Evolutionary conservation across 2,113 vertebrate genomes (phyloP), one percentile per base, ranked within the genome.

Genomic region (Gadus chalcogrammus): DNA sequence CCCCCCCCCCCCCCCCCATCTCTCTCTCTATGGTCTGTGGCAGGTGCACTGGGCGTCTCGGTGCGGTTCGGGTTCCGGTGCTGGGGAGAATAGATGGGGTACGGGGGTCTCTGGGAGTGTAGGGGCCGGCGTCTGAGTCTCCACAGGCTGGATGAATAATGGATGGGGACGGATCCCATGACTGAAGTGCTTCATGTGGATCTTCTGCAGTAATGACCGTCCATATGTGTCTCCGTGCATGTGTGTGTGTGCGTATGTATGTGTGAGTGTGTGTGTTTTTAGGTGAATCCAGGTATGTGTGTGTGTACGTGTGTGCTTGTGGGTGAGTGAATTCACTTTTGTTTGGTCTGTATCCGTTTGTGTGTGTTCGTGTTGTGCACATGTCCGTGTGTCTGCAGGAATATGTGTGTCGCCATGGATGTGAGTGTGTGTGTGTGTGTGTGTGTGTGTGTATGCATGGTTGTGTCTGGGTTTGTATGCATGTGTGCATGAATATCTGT

Each of bases 141-240:
- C 81, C 75, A 73, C 31, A 12, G 83, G 85, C 78, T 55, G 73
- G 74, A 89, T 90, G 85, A 89, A 90, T 89, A 90, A 89, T 90
- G 84, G 80, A 90, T 90, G 81, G 24, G 72, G 84, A 82, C 80
- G 76, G 89, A 88, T 90, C 88, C 82, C 83, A 88, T 88, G 88
- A 88, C 84, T 85, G 81, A 88, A 80, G 73, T 83, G 83, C 84
- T 88, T 88, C 81, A 86, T 90, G 80, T 88, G 81, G 79, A 85
- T 88, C 74, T 73, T 87, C 79, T 79, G 79, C 84, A 60, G 79
- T 87, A 85, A 87, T 82, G 80, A 79, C 77, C 80, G 68, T 73
- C 75, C 74, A 82, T 75, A n/a, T 17, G 15, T 24, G 24, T 56
- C 38, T 82, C 75, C 84, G 81, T 76, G 65, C 56, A 48, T 70